phyloP scores from a whole-genome alignment of 1,140 invertebrate species.

The Philotrypesis tridentata region DNA sequence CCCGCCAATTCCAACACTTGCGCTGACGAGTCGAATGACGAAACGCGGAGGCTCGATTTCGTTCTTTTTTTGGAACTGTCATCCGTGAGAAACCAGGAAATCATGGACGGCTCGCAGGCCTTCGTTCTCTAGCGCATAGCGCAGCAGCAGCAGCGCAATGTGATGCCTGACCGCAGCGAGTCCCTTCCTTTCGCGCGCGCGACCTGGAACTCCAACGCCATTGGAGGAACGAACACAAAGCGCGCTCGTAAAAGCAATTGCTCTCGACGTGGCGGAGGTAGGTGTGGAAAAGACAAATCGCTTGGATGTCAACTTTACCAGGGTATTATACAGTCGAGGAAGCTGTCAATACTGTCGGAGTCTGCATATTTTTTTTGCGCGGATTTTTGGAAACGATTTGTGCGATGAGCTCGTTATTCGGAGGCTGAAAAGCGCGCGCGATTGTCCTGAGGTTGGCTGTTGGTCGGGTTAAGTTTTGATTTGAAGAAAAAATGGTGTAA shows the following conservation, averaged over 20 bases:
- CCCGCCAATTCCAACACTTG: too few species aligned
- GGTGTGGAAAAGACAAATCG: conserved; percentile 63
- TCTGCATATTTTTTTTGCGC: neutral
- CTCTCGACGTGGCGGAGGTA: conserved; percentile 41
- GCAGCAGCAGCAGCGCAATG: neutral
- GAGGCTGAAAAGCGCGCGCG: too few species aligned
- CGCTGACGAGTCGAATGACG: too few species aligned
- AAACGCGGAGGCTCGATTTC: neutral
- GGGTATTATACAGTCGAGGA: conserved; percentile 52
- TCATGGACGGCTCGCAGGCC: conserved; percentile 46
- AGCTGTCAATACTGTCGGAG: conserved; percentile 14
- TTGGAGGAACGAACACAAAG: conserved; percentile 53
- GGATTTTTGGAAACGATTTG: neutral
- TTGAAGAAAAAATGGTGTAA: too few species aligned
- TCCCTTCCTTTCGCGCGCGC: neutral
- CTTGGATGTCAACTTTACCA: conserved; percentile 62
- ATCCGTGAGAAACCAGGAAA: conserved; percentile 62
- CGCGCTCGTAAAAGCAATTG: conserved; percentile 54
- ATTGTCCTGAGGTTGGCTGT: too few species aligned
- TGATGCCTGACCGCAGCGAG: neutral
- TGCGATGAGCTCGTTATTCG: too few species aligned
- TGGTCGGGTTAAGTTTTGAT: too few species aligned
- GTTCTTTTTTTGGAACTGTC: conserved; percentile 57
- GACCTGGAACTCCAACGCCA: conserved; percentile 25
- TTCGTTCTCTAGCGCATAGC: neutral